These are phyloP conservation scores for Holotrichia oblita DNA, from an alignment of 1,140 invertebrate genomes.

Conservation along the genomic window DNA sequence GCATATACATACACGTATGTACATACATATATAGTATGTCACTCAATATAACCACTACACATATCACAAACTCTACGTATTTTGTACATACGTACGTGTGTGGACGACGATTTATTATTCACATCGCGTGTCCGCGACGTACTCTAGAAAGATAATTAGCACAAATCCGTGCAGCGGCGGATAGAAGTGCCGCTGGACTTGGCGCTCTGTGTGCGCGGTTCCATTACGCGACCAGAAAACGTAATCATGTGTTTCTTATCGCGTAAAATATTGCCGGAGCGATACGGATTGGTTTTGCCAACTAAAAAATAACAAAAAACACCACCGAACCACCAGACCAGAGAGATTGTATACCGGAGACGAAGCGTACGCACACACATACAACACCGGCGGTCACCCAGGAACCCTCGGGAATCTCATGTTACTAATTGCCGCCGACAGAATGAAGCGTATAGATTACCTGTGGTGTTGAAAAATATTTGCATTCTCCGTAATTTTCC, in stretches of 20 bases:
- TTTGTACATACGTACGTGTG: too few species aligned
- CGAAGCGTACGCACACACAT: too few species aligned
- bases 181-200: not conserved
- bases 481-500: too few species aligned
- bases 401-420: not conserved
- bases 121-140: constrained; percentile 3
- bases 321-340: too few species aligned
- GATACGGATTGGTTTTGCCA: constrained; percentile 5
- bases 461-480: too few species aligned
- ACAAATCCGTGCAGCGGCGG: not conserved
- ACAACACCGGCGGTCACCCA: too few species aligned
- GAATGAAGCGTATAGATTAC: not conserved
- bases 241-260: constrained; percentile 2
- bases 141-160: constrained; percentile 17
- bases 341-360: too few species aligned
- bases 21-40: too few species aligned
- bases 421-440: not conserved
- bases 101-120: not conserved
- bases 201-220: not conserved
- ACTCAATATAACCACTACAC: too few species aligned
- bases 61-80: too few species aligned
- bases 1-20: too few species aligned
- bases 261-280: not conserved
- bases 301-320: too few species aligned
- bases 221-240: not conserved